phyloP scores from a whole-genome alignment of 92 coral and sea anemone genomes.

The Diadumene lineata region DNA sequence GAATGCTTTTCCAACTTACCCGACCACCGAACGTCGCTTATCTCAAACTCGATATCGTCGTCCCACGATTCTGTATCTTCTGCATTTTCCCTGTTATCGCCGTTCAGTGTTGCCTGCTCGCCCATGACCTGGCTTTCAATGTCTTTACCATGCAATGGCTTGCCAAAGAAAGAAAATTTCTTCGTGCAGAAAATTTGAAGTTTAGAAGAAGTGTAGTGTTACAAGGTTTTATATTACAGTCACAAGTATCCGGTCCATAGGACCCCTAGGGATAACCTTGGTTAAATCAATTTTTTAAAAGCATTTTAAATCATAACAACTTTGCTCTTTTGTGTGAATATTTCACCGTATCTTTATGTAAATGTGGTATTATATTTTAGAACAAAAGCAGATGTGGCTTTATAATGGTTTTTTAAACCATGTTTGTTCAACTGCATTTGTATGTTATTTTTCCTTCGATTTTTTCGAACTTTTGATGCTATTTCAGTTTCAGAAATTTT shows the following conservation, averaged over 20 bases:
- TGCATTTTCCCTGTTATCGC: background rate
- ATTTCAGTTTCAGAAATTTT: no score
- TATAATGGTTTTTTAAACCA: background rate
- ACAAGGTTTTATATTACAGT: background rate
- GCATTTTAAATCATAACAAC: no score
- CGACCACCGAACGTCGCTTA: background rate
- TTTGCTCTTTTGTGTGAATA: no score
- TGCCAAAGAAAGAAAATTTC: background rate
- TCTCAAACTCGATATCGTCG: background rate
- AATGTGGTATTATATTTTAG: no score
- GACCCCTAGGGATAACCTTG: background rate
- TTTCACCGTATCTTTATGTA: background rate
- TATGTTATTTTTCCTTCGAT: no score
- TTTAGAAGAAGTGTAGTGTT: background rate
- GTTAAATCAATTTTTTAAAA: no score
- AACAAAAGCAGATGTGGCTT: background rate
- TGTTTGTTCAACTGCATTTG: background rate
- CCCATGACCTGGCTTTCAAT: background rate
- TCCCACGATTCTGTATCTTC: no score
- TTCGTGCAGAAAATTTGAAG: no score
- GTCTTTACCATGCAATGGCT: background rate
- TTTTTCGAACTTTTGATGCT: no score
- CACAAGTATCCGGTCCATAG: background rate
- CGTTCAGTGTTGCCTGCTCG: background rate
- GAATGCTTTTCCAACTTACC: background rate